Conservation (phyloP, 2,888 invertebrate genomes). For the Aphelenchoides bicaudatus region DNA sequence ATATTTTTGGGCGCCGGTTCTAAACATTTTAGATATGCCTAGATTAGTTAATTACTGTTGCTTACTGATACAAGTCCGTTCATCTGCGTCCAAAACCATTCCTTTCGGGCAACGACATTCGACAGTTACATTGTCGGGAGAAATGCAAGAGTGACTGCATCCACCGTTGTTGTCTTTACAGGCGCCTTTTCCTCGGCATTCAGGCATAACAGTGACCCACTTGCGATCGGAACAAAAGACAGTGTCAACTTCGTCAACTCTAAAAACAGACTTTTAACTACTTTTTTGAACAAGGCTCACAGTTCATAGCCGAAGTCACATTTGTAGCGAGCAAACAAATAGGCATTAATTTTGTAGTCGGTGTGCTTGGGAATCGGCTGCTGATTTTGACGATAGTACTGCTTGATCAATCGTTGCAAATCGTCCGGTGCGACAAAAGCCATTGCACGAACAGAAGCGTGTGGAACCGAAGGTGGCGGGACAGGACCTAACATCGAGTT, state of each 20-base stretch:
- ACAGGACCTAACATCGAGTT: no score
- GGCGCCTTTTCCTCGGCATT: conserved; percentile 51
- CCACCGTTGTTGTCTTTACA: conserved; percentile 57
- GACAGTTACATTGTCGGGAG: conserved; percentile 47
- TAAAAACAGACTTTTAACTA: no score
- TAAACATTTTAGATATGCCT: conserved; percentile 27
- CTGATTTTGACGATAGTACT: conserved; percentile 57
- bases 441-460: conserved; percentile 60
- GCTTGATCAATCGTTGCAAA: conserved; percentile 52
- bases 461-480: conserved; percentile 51
- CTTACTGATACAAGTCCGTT: conserved; percentile 56
- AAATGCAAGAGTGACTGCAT: conserved; percentile 56
- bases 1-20: conserved; percentile 57
- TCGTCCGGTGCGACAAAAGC: conserved; percentile 60
- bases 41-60: not conserved
- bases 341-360: conserved; percentile 39
- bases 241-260: conserved; percentile 58
- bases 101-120: conserved; percentile 58
- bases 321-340: conserved; percentile 59
- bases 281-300: no score
- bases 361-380: conserved; percentile 49
- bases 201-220: conserved; percentile 55
- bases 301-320: conserved; percentile 59
- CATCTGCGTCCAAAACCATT: conserved; percentile 49
- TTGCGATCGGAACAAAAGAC: conserved; percentile 55